These are phyloP conservation scores for Theristicus caerulescens DNA, from an alignment of 2,113 vertebrate species.

Conservation along the genomic window DNA sequence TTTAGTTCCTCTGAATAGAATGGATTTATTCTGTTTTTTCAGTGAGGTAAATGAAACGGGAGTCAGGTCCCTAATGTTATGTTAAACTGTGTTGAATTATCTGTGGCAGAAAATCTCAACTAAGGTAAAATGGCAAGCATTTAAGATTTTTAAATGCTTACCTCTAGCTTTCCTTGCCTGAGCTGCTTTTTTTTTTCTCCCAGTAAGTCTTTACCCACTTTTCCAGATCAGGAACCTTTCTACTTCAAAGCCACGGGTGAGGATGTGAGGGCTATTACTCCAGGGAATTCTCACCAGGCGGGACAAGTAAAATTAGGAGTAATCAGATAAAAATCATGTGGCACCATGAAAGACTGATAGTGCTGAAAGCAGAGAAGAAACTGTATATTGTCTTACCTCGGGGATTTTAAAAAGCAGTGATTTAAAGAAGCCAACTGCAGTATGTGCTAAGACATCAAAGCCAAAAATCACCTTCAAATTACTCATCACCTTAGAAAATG, in stretches of 20 bases:
- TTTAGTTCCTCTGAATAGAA: not conserved
- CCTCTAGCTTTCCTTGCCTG: not conserved
- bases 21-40: not conserved
- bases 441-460: not conserved
- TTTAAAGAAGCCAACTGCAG: not conserved
- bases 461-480: not conserved
- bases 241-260: not conserved
- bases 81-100: not conserved
- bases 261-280: not conserved
- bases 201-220: not conserved
- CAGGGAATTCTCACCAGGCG: not conserved
- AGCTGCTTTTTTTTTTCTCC: not conserved
- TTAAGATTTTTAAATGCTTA: not conserved
- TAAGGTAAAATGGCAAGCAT: not conserved
- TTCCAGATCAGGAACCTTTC: not conserved
- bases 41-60: not conserved
- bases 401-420: not conserved
- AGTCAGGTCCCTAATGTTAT: not conserved
- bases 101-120: not conserved
- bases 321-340: not conserved
- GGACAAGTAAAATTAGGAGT: not conserved
- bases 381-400: not conserved
- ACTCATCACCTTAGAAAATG: not conserved
- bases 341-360: not conserved
- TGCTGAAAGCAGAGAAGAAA: not conserved